Evolutionary conservation across 2,113 vertebrate species (phyloP).

Genomic region (Craseonycteris thonglongyai): DNA sequence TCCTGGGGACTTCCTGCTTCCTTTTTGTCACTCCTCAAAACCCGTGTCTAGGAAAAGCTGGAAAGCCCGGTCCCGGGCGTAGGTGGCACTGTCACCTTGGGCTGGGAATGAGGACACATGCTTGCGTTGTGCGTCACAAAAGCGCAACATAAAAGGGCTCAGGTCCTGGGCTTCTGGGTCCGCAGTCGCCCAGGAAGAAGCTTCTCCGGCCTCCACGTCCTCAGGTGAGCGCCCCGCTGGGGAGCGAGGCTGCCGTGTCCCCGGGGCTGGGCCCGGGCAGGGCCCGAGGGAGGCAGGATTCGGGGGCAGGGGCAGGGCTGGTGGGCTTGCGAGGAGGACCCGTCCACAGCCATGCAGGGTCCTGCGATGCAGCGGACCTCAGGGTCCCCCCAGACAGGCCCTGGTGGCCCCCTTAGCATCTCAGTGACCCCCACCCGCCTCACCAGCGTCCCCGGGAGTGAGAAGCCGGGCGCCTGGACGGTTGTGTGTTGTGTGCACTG

Average conservation of each 20-base stretch:
- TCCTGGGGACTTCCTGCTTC: neutral
- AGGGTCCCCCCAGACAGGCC: too few relatives aligned
- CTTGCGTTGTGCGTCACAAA: neutral
- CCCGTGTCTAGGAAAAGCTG: neutral
- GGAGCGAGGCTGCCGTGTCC: too few relatives aligned
- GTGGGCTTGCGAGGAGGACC: too few relatives aligned
- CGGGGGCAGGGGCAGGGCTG: rapidly evolving
- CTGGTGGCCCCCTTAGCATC: neutral
- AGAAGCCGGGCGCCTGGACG: too few relatives aligned
- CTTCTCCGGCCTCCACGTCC: neutral
- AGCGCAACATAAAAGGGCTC: neutral
- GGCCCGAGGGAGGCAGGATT: too few relatives aligned
- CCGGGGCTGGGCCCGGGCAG: too few relatives aligned
- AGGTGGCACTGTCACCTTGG: neutral
- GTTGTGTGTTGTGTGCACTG: too few relatives aligned
- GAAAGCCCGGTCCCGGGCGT: neutral
- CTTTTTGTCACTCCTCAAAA: neutral
- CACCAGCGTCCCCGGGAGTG: too few relatives aligned
- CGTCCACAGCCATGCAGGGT: too few relatives aligned
- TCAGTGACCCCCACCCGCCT: too few relatives aligned
- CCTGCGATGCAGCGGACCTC: neutral
- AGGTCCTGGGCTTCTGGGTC: neutral
- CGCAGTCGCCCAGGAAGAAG: neutral
- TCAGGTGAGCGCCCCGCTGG: neutral
- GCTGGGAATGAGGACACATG: neutral